Base-by-base conservation (phyloP, 2,888 invertebrate genomes). In the Actias luna region DNA sequence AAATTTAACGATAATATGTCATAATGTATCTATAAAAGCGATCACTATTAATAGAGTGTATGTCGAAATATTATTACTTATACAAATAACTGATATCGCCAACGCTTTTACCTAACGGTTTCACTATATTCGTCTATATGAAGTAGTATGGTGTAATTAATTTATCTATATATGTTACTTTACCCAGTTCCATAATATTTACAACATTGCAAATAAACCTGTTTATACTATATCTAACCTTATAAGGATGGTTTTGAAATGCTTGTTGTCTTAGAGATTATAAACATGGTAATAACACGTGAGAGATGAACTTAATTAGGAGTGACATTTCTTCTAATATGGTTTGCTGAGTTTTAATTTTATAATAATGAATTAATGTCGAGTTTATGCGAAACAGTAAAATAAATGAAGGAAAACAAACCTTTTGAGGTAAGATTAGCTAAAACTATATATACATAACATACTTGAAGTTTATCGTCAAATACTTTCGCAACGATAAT, bases 71-170 rank as follows among this genome's bases (percentile, higher is more conserved):
- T 8, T 29, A 29, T 55, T 16, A 29, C 18, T 14, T 22, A 22
- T 25, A 50, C 46, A 25, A 50, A n/a, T n/a, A n/a, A 55, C n/a
- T 10, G 55, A 55, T 55, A 55, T 27, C 55, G 16, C 55, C 29
- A 29, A 55, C 55, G 29, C 16, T n/a, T n/a, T 63, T 63, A 55
- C 55, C 29, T 14, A 55, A 55, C n/a, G 16, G 29, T 52, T 52
- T 12, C 22, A 29, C 29, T 29, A 55, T n/a, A 55, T 29, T 55
- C 27, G 29, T 55, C 2, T 7, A 29, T 27, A 29, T 55, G 29
- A 29, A 29, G 55, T 55, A 8, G 12, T 55, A 55, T 55, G 29
- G 29, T 55, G 55, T 16, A 55, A 55, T 29, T 55, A 29, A 55
- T 29, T 29, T 55, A 55, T 29, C 27, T 55, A 27, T 55, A 29